Base-by-base conservation (phyloP, 2,797 vertebrate species). In the Hirundo rustica region DNA sequence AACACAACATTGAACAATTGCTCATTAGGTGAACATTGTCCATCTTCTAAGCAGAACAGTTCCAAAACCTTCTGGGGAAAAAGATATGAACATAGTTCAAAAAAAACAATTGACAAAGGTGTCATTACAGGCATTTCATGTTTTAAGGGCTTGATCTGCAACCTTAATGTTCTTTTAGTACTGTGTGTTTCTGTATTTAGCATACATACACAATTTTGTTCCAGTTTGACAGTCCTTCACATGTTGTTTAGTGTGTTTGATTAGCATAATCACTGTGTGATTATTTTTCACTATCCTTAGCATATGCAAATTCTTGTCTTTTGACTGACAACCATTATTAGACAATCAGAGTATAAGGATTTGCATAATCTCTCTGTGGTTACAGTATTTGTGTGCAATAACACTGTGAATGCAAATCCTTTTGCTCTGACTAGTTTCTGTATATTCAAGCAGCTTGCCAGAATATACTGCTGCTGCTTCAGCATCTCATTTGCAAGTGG, bases 291-390 rank as follows among this genome's bases (percentile, higher is more conserved):
- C 85, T 94, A 90, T 74, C 74, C 44, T 91, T 94, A 86, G 32
- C 83, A 64, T 95, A 96, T 96, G 96, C 90, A 96, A 96, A 96
- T 95, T 88, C 48, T 82, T 94, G 48, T 86, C 88, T 93, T 96
- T 92, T 96, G 94, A 96, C 80, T 96, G 96, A 93, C 96, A 96
- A 76, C 55, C 64, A 87, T 95, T 96, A 95, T 94, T 96, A 95
- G 93, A 87, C 94, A 95, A 96, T 94, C 91, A 89, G 90, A 88
- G 71, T 86, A 58, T 92, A 50, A 90, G 71, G 85, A 94, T 96
- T 96, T 96, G 92, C 93, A 96, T 96, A 95, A 92, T 95, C 83
- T 94, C 85, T 88, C 1, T 86, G 83, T 88, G 80, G 90, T 93
- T 95, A 86, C 92, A 94, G 90, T 94, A 88, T 93, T 81, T 93